phyloP scores from a whole-genome alignment of 2,113 vertebrate species.

The Gavialis gangeticus region DNA sequence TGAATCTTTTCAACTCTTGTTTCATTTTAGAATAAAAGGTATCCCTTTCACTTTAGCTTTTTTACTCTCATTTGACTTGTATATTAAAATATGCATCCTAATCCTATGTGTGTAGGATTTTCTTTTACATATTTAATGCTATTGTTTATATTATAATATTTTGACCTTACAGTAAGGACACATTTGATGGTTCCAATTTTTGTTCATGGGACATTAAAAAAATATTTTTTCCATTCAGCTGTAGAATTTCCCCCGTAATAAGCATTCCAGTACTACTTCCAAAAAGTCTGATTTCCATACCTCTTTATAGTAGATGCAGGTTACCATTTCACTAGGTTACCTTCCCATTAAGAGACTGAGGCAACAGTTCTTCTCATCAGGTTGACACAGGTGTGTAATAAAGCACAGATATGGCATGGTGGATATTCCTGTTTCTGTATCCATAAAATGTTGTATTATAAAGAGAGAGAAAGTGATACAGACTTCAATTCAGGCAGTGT shows the following conservation, averaged over 20 bases:
- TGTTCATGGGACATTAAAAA: too few species aligned
- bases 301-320: not conserved
- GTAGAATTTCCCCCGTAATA: not conserved
- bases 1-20: not conserved
- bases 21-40: slow-evolving; percentile 16
- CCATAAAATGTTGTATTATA: not conserved
- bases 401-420: not conserved
- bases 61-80: not conserved
- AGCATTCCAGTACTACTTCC: not conserved
- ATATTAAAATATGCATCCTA: not conserved
- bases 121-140: not conserved
- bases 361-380: not conserved
- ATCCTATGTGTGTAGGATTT: not conserved
- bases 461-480: not conserved
- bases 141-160: not conserved
- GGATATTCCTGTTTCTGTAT: not conserved
- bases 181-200: not conserved
- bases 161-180: not conserved
- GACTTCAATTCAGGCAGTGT: not conserved
- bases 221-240: not conserved
- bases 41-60: not conserved
- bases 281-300: fast-evolving
- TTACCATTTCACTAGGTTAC: not conserved
- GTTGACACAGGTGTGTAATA: not conserved
- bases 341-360: not conserved